Base-by-base conservation (phyloP, 1,140 invertebrate genomes). In the Hylaeus volcanicus region DNA sequence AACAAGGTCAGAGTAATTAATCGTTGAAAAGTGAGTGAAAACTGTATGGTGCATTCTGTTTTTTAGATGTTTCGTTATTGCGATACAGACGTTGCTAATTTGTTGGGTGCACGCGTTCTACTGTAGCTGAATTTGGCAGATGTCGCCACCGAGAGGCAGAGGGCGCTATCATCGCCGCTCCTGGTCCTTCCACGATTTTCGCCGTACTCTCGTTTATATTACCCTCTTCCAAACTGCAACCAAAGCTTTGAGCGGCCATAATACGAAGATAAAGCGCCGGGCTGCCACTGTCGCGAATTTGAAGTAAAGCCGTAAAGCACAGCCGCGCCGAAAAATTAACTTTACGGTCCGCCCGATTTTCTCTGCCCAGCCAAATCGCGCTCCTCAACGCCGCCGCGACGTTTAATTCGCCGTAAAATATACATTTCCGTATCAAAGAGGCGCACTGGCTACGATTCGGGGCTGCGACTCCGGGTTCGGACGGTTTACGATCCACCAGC, bases 241-340 rank as follows among this genome's bases (percentile, higher is more conserved):
- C 15, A 5, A 51, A n/a, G 26, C 71, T 5, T 51, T 15, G 41
- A 14, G 26, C 41, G 61, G n/a, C 26, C 14, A 51, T 41, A 12
- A 61, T 12, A n/a, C 3, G 41, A 5, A 15, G 41, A 68, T 76
- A 61, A 60, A 61, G 8, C 14, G 8, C 5, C 0, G 37, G 9
- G 61, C 6, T 8, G 51, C 11, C 5, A n/a, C n/a, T 5, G 45
- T 39, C 37, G 37, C 41, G 51, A 68, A 76, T 68, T 56, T 14
- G 15, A 70, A 70, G 6, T n/a, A 61, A 26, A n/a, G n/a, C 26
- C 15, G 56, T 78, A 61, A 68, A 76, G n/a, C 64, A 66, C 72
- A 74, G 72, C 45, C 72, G 53, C 12, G 48, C 6, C n/a, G 43
- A 68, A 69, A 76, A 78, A 78, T 78, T 71, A 77, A 70, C 37